phyloP scores from a whole-genome alignment of 2,113 vertebrate genomes.

The Notechis scutatus region DNA sequence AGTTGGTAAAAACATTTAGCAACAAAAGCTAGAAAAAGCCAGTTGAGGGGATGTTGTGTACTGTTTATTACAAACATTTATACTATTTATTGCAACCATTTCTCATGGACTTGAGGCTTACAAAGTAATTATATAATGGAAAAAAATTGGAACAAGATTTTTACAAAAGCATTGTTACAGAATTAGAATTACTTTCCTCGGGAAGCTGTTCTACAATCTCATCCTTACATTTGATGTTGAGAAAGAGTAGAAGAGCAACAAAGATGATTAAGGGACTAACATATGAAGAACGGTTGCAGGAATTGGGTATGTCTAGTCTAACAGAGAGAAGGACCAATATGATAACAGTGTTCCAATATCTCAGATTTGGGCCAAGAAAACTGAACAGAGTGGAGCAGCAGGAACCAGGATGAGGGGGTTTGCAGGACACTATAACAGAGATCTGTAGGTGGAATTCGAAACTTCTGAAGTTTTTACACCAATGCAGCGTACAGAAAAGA shows the following conservation, averaged over 20 bases:
- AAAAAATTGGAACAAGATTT: neutral
- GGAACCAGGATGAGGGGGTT: neutral
- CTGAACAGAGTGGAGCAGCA: neutral
- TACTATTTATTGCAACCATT: neutral
- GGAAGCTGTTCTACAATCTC: neutral
- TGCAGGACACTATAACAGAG: neutral
- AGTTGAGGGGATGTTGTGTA: neutral
- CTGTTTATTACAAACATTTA: neutral
- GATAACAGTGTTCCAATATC: neutral
- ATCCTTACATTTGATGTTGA: neutral
- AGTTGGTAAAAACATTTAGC: neutral
- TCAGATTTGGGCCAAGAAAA: neutral
- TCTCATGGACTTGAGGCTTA: neutral
- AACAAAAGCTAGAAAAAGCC: neutral
- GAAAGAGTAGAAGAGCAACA: neutral
- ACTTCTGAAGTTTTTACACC: neutral
- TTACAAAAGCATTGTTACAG: neutral
- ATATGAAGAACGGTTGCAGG: neutral
- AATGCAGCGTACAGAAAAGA: neutral
- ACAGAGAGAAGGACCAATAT: neutral
- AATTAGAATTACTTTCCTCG: neutral
- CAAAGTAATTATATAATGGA: neutral
- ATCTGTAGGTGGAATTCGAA: neutral
- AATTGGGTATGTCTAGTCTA: neutral
- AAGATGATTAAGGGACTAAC: neutral